phyloP scores from a whole-genome alignment of 2,797 vertebrate species.

The Peromyscus aztecus region DNA sequence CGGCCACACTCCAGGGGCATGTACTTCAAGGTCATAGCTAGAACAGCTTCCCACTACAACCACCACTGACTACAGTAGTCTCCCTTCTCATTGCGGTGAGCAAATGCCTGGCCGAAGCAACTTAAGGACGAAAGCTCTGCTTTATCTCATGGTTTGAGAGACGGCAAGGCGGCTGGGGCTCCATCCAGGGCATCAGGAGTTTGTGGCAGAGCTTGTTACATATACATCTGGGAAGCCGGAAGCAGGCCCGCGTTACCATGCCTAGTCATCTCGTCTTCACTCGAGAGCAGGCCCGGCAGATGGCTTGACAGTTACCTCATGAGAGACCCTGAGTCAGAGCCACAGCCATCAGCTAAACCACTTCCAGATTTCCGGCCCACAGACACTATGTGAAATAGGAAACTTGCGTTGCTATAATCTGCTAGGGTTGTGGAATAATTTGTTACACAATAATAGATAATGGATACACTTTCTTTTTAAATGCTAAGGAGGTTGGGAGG shows the following conservation, averaged over 20 bases:
- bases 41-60: no score
- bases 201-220: neutral
- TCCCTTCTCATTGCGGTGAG: neutral
- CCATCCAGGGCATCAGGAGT: neutral
- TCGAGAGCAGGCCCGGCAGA: neutral
- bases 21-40: no score
- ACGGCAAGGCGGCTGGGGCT: neutral
- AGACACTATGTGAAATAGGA: neutral
- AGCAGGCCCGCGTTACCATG: no score
- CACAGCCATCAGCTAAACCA: neutral
- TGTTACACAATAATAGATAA: neutral
- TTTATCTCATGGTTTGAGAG: neutral
- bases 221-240: neutral
- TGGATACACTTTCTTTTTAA: neutral
- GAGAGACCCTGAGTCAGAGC: neutral
- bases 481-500: neutral
- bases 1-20: no score
- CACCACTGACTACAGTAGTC: neutral
- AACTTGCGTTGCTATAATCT: neutral
- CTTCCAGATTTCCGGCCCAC: neutral
- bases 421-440: neutral
- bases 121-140: neutral
- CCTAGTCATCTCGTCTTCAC: neutral
- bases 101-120: neutral
- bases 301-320: neutral